Conservation (phyloP, 2,888 invertebrate genomes). For the Urechis unicinctus region DNA sequence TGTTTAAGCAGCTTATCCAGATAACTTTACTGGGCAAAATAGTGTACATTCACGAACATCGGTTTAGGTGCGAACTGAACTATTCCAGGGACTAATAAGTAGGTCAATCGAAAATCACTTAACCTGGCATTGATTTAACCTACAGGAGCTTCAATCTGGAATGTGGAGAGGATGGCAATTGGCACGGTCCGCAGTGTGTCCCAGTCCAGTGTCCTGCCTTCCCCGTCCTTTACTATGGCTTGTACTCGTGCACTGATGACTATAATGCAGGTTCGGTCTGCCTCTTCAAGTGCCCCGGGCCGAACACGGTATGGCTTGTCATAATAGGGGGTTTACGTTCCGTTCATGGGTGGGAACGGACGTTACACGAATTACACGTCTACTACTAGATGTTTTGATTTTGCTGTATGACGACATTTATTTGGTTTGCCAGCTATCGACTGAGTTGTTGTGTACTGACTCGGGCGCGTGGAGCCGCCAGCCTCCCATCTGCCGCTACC, state of each 20-base stretch:
- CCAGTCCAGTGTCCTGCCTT: background rate
- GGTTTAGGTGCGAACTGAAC: too few relatives aligned
- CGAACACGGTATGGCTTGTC: background rate
- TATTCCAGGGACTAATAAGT: too few relatives aligned
- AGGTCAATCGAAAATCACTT: too few relatives aligned
- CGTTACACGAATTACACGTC: too few relatives aligned
- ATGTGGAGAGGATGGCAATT: background rate
- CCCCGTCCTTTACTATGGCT: background rate
- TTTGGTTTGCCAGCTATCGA: background rate
- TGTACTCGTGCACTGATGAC: background rate
- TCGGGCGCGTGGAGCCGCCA: background rate
- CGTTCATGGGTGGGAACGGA: too few relatives aligned
- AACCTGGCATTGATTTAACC: too few relatives aligned
- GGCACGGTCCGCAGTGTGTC: background rate
- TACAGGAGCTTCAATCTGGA: background rate
- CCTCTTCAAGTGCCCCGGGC: background rate
- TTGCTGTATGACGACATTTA: too few relatives aligned
- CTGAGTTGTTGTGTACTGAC: background rate
- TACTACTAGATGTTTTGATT: too few relatives aligned
- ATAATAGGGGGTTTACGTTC: too few relatives aligned
- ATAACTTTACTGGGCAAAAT: too few relatives aligned
- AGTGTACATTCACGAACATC: too few relatives aligned
- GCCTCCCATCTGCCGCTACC: background rate
- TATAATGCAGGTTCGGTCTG: background rate
- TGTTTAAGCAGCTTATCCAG: too few relatives aligned